Conservation (phyloP, 2,797 vertebrate species). For the Lophotriccus pileatus region DNA sequence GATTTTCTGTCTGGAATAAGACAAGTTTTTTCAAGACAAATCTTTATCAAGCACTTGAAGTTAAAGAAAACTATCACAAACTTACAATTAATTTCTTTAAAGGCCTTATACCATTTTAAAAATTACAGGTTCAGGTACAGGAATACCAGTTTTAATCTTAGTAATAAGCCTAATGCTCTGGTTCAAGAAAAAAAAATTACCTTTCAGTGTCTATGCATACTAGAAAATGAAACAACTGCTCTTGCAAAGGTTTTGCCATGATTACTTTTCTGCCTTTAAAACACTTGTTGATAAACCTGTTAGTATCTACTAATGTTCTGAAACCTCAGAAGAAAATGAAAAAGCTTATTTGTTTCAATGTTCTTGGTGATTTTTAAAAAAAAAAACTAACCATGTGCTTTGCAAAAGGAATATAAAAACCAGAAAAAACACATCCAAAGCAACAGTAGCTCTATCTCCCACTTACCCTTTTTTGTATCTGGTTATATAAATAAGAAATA, state of each 20-base stretch:
- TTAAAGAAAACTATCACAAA: neutral
- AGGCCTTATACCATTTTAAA: neutral
- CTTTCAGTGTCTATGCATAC: neutral
- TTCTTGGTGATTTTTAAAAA: neutral
- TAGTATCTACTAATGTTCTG: neutral
- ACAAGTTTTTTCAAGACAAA: slow-evolving; percentile 48
- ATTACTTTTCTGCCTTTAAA: neutral
- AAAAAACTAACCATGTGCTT: neutral
- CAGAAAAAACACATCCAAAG: neutral
- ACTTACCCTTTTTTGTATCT: neutral
- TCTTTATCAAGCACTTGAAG: neutral
- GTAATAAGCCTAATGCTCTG: neutral
- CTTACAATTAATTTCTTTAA: neutral
- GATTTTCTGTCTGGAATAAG: slow-evolving; percentile 93
- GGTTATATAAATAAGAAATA: neutral
- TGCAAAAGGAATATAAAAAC: neutral
- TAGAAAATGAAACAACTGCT: neutral
- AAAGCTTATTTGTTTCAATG: neutral
- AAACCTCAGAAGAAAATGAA: neutral
- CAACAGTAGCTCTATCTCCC: neutral
- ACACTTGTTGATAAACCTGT: neutral
- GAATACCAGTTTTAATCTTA: neutral
- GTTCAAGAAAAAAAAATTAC: neutral
- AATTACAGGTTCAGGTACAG: neutral
- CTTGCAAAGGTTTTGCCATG: neutral